Base-by-base conservation (phyloP, 2,113 vertebrate genomes). In the Lepidothrix coronata region DNA sequence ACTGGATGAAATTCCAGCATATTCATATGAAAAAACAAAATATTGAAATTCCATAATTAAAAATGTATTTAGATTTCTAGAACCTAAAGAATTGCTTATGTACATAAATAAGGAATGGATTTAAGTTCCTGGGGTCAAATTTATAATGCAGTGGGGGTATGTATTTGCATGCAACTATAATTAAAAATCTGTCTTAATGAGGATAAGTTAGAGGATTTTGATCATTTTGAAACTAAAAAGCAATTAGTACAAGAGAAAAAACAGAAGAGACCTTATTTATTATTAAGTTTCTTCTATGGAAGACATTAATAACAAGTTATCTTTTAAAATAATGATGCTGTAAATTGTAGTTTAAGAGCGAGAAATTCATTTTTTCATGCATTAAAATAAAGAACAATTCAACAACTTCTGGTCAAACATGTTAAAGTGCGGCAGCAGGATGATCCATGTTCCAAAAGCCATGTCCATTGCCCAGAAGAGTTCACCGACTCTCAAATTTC, bases 81-180 rank as follows among this genome's bases (percentile, higher is more conserved):
- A 88, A 91, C 22, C 2, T 65, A 73, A 88, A 94, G 48, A 85
- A 95, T 85, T 78, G 12, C 66, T 88, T 35, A 8, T 35, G 79
- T 86, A 11, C 35, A 63, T 89, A 91, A 93, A 92, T n/a, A 95
- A 93, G 82, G 49, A 35, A 81, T 95, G 41, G 66, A 66, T 91
- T 90, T 94, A 65, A 91, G 46, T 73, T 72, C 25, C 74, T 81
- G 30, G 24, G 61, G 25, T 91, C 25, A 91, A 71, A 84, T 82
- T 92, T 80, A 61, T 68, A 85, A 65, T 65, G 67, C 33, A 15
- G 11, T 49, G 17, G 17, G 12, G 65, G 25, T 44, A 28, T 41
- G 30, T 14, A 70, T 85, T 95, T 91, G 30, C 59, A 65, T 89
- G 14, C 14, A 94, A 78, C 70, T 91, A 4, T 85, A 83, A 91